Percentiles rank a stretch among this genome's conserved stretches.
Evolutionary conservation across 2,888 invertebrate genomes (phyloP).

Genomic region (Morpho achilles): DNA sequence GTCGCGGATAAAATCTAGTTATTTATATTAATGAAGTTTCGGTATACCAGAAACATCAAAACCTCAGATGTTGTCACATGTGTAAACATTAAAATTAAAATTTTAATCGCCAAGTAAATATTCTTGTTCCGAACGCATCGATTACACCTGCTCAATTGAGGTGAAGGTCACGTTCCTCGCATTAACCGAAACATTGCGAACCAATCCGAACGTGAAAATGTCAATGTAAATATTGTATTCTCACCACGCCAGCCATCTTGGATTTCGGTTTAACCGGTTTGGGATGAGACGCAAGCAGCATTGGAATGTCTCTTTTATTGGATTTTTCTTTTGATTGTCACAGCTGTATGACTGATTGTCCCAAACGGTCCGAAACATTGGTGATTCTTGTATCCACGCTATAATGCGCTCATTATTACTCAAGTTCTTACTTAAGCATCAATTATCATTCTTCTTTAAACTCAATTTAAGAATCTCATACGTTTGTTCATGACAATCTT

Average conservation of each 20-base stretch:
- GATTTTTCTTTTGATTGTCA: conserved; percentile 35
- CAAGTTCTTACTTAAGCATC: too few relatives aligned
- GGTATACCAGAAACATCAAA: neutral
- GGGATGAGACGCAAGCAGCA: conserved; percentile 33
- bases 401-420: neutral
- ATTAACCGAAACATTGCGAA: conserved; percentile 44
- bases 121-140: conserved; percentile 18
- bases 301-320: conserved; percentile 48
- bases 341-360: conserved; percentile 27
- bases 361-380: conserved; percentile 17
- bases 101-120: neutral
- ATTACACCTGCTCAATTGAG: conserved; percentile 62
- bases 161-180: conserved; percentile 64
- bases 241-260: conserved; percentile 65
- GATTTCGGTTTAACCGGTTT: conserved; percentile 63
- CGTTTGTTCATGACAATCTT: too few relatives aligned
- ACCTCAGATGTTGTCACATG: neutral
- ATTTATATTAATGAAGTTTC: too few relatives aligned
- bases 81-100: conserved; percentile 11
- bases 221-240: conserved; percentile 57
- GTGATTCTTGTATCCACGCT: conserved; percentile 18
- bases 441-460: too few relatives aligned
- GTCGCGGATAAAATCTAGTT: too few relatives aligned
- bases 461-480: too few relatives aligned
- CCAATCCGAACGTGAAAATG: conserved; percentile 51